Base-by-base conservation (phyloP, 2,888 invertebrate species). In the Tholera decimalis region DNA sequence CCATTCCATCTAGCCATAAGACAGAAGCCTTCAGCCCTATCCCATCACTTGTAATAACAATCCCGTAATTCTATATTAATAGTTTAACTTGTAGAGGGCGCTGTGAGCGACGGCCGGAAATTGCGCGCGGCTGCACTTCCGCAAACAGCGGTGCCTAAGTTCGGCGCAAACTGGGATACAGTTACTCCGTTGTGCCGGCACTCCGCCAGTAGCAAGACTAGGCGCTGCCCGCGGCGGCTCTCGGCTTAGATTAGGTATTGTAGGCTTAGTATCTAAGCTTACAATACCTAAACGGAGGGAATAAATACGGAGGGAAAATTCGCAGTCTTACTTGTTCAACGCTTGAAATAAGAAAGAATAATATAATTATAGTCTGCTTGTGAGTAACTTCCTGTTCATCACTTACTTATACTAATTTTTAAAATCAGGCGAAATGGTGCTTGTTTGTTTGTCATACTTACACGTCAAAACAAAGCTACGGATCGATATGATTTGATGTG, bases 71-170 rank as follows among this genome's bases (percentile, higher is more conserved):
- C 54, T 68, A 64, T 79, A 79, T 73, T 83, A 85, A 85, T 86
- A 86, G 85, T 84, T 83, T 83, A 83, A 82, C 73, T 77, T 66
- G 64, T 63, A 79, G 64, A 70, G 79, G 74, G 78, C 67, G 84
- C 85, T 85, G 85, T 79, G 88, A 88, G 86, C 86, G 89, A 88
- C 88, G 80, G 83, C 79, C 88, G 91, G 91, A 91, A 86, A 91
- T 91, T 91, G 85, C 84, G 54, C 53, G 58, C 65, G 73, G 68
- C 66, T 71, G 75, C 80, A 81, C 75, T 74, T 80, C 74, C 77
- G 62, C 39, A 57, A 61, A 49, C 59, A 65, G 44, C 13, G 43
- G 33, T 47, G 61, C 49, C 61, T 64, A 66, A 69, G 69, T 69
- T 78, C 30, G 30, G 18, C 53, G 4, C 18, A 37, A 24, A 33